Evolutionary conservation across 2,888 invertebrate species (phyloP), one percentile per base, ranked within the genome.

Genomic region (Cistogaster globosa): DNA sequence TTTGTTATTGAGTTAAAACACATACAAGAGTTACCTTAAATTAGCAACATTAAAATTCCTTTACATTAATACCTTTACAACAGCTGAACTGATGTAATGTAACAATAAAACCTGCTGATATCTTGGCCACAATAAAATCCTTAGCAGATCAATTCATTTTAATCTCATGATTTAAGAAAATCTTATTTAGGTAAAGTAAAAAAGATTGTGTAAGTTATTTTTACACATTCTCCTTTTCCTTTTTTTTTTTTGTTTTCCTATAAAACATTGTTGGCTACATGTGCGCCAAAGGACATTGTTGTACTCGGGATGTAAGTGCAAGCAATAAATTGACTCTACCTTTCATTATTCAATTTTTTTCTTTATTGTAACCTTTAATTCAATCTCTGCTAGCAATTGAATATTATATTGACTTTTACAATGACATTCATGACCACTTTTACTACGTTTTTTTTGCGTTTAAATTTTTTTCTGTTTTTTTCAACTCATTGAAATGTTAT

Each of bases 381-480:
- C 8, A 55, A 76, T 75, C 62, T 58, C 75, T 32, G 57, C 63
- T 36, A 71, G 71, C 68, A 80, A 80, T 77, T 55, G 76, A 71
- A 84, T 67, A 81, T 81, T 77, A 36, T 78, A 84, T 68, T 84
- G 84, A 80, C 79, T 71, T 80, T 75, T 80, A 71, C 84, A 84
- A 75, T 84, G 84, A 84, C 84, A 84, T 77, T 85, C 81, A 85
- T 81, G 78, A 81, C 74, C 84, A 81, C 74, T 71, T 79, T 53
- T 57, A 60, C 32, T 32, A 32, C 51, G 36, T 74, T 6, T 22
- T n/a, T 26, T 57, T 58, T 48, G 22, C 32, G 3, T 36, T n/a
- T 22, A 22, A 14, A 45, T 57, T 72, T 42, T 26, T 62, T 72
- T 62, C 18, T 20, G 2, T 72, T 53, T 53, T 68, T 38, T 63